Conservation (phyloP, 2,888 invertebrate genomes). For the Syrista parreyssii region DNA sequence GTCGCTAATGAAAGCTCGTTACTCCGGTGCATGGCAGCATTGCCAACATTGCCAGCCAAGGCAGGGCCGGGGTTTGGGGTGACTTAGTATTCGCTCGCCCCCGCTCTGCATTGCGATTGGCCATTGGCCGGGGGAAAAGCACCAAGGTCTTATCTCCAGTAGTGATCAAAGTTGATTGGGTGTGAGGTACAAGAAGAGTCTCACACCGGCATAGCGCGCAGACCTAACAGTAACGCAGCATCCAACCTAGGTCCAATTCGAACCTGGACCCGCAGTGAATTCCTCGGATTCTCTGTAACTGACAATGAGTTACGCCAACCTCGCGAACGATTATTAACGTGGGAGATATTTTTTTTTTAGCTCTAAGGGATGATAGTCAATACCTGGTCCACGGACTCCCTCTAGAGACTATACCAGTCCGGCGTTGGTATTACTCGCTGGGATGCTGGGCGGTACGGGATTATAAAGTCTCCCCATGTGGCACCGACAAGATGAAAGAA, state of each 20-base stretch:
- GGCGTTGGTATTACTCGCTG: neutral
- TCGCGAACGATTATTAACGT: neutral
- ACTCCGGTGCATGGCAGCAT: constrained; percentile 52
- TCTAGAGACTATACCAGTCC: neutral
- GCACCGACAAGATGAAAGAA: constrained; percentile 45
- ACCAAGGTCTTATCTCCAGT: constrained; percentile 51
- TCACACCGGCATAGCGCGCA: neutral
- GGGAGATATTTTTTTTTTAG: neutral
- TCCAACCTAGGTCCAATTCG: neutral
- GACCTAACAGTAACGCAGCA: neutral
- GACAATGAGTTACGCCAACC: neutral
- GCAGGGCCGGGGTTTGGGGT: constrained; percentile 38
- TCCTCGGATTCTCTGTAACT: neutral
- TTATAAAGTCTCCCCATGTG: constrained; percentile 13
- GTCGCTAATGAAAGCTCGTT: constrained; percentile 66
- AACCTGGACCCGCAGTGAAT: neutral
- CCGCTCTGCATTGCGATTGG: constrained; percentile 20
- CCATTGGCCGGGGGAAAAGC: neutral
- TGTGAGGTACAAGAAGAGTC: constrained; percentile 42
- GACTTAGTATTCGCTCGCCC: constrained; percentile 51
- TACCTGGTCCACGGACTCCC: neutral
- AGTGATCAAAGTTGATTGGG: constrained; percentile 63
- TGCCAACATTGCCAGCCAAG: constrained; percentile 26
- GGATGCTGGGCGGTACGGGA: constrained; percentile 4
- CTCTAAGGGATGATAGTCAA: neutral